phyloP scores from a whole-genome alignment of 2,113 vertebrate species.

The Prunella fulvescens region DNA sequence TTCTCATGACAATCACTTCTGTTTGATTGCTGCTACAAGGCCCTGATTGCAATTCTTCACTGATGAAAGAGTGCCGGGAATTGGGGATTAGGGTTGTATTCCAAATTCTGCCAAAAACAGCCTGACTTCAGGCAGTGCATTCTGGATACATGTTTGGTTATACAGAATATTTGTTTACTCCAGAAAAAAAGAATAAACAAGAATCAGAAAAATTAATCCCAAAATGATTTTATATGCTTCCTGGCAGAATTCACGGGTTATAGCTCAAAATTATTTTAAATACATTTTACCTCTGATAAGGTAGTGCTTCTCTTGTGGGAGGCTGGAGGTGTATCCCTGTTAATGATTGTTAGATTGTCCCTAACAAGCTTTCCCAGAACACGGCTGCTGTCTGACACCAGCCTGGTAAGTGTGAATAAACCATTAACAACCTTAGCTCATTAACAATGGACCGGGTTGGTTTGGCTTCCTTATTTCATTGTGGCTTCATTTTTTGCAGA shows the following conservation, averaged over 20 bases:
- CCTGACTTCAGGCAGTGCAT: not conserved
- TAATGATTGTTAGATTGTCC: not conserved
- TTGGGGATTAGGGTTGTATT: not conserved
- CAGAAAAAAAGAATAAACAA: not conserved
- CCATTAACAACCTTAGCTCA: not conserved
- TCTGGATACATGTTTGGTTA: not conserved
- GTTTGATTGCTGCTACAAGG: slow-evolving; percentile 52
- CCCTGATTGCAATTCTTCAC: slow-evolving; percentile 47
- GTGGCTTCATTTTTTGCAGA: not conserved
- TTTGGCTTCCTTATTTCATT: not conserved
- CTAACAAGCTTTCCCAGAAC: not conserved
- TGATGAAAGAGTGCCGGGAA: not conserved
- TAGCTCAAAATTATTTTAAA: not conserved
- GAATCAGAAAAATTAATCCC: not conserved
- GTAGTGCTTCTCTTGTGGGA: not conserved
- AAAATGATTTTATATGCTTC: not conserved
- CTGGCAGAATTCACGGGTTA: not conserved
- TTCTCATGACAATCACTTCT: slow-evolving; percentile 36
- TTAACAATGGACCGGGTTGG: not conserved
- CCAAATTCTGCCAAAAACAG: not conserved
- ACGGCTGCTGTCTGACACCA: not conserved
- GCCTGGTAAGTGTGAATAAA: not conserved
- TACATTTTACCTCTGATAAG: not conserved
- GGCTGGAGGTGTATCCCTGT: not conserved
- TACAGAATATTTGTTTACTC: not conserved